phyloP scores from a whole-genome alignment of 1,140 invertebrate genomes.

The Parapsyche elsis region DNA sequence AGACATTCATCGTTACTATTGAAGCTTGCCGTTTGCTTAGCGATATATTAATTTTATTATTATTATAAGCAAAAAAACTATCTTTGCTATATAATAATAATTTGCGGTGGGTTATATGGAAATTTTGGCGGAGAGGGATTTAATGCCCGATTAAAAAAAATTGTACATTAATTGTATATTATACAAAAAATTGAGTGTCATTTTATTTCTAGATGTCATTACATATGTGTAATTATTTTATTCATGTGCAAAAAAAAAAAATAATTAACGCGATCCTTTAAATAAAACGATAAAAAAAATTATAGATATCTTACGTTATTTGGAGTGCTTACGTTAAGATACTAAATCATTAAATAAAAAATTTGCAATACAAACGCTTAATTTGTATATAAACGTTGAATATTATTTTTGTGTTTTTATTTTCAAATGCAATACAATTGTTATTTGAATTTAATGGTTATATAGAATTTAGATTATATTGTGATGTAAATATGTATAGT shows the following conservation, averaged over 20 bases:
- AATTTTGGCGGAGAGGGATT: constrained; percentile 57
- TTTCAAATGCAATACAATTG: constrained; percentile 18
- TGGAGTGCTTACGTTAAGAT: not conserved
- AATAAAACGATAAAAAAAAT: not conserved
- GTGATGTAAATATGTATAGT: constrained; percentile 15
- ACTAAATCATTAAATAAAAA: not conserved
- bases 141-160: constrained; percentile 48
- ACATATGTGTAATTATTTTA: too few species aligned
- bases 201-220: constrained; percentile 14
- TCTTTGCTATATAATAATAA: constrained; percentile 54
- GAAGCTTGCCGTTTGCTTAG: constrained; percentile 56
- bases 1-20: constrained; percentile 8
- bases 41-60: constrained; percentile 47
- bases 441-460: constrained; percentile 1
- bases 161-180: constrained; percentile 49
- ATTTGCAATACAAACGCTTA: constrained; percentile 21
- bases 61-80: constrained; percentile 54
- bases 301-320: not conserved
- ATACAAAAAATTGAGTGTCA: constrained; percentile 27
- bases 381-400: not conserved
- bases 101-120: constrained; percentile 56
- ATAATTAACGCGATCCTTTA: not conserved
- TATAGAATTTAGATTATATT: not conserved
- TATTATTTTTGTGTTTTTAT: not conserved
- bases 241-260: not conserved